Conservation (phyloP, 2,797 vertebrate genomes). For the Microctenopoma stevenorrisi region DNA sequence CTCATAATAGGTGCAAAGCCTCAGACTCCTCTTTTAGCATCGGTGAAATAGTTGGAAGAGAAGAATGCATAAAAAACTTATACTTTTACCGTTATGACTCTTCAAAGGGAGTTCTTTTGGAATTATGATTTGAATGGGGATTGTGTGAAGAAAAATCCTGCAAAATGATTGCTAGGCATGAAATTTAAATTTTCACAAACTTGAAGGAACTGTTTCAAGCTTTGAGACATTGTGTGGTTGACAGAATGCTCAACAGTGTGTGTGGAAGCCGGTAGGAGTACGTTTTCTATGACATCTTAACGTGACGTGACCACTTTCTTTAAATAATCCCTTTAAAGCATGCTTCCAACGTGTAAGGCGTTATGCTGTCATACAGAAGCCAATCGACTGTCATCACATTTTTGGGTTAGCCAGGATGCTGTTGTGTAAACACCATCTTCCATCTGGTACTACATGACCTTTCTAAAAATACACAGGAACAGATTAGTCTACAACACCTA, state of each 20-base stretch:
- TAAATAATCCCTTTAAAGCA: no score
- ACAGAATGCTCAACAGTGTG: background rate
- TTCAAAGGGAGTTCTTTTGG: constrained; percentile 46
- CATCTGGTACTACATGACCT: constrained; percentile 16
- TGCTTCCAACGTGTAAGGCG: background rate
- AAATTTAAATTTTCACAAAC: constrained; percentile 25
- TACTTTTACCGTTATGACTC: constrained; percentile 55
- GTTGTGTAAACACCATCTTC: constrained; percentile 5
- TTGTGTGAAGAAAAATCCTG: constrained; percentile 24
- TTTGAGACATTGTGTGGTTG: background rate
- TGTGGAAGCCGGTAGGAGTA: background rate
- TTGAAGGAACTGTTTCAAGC: constrained; percentile 10
- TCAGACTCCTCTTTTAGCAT: constrained; percentile 27
- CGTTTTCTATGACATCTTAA: background rate
- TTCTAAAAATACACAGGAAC: constrained; percentile 3
- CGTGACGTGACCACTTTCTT: background rate
- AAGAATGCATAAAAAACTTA: constrained; percentile 39
- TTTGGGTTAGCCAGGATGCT: background rate
- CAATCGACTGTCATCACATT: background rate
- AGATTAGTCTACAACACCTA: background rate
- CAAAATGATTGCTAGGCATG: constrained; percentile 23
- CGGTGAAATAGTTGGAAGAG: constrained; percentile 18
- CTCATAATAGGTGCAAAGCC: constrained; percentile 31
- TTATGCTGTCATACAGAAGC: background rate
- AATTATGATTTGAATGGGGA: constrained; percentile 37